phyloP scores from a whole-genome alignment of 2,888 invertebrate genomes.

The Diadromus collaris region DNA sequence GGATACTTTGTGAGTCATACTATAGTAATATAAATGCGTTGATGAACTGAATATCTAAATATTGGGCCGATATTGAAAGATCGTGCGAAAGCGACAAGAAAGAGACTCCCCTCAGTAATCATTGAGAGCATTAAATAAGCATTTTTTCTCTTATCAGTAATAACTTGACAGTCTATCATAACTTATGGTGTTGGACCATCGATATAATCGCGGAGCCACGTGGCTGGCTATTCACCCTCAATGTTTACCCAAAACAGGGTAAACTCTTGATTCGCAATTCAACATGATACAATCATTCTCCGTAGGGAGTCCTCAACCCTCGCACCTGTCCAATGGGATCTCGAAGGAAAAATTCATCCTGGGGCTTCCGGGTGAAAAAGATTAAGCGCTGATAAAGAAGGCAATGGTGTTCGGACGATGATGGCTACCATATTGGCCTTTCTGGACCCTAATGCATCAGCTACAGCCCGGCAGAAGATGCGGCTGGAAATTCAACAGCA shows the following conservation, averaged over 20 bases:
- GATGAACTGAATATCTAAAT: not conserved
- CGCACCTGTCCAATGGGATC: conserved; percentile 39
- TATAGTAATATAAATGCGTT: too few species aligned
- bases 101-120: not conserved
- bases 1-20: conserved; percentile 20
- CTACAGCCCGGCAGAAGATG: conserved; percentile 2
- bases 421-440: conserved; percentile 54
- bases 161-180: conserved; percentile 24
- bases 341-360: conserved; percentile 61
- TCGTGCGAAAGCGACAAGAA: not conserved
- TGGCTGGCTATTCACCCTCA: conserved; percentile 40
- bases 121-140: conserved; percentile 10
- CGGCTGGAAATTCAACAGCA: conserved; percentile 45
- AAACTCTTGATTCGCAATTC: conserved; percentile 36
- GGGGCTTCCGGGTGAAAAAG: conserved; percentile 56
- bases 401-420: conserved; percentile 53
- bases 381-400: conserved; percentile 60
- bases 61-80: not conserved
- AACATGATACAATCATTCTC: conserved; percentile 25
- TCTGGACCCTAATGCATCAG: conserved; percentile 43
- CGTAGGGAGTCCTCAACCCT: conserved; percentile 34
- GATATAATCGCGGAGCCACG: conserved; percentile 17
- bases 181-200: not conserved
- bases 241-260: conserved; percentile 52
- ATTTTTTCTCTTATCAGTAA: conserved; percentile 16